phyloP scores from a whole-genome alignment of 1,140 invertebrate species.

The Microplitis demolitor region DNA sequence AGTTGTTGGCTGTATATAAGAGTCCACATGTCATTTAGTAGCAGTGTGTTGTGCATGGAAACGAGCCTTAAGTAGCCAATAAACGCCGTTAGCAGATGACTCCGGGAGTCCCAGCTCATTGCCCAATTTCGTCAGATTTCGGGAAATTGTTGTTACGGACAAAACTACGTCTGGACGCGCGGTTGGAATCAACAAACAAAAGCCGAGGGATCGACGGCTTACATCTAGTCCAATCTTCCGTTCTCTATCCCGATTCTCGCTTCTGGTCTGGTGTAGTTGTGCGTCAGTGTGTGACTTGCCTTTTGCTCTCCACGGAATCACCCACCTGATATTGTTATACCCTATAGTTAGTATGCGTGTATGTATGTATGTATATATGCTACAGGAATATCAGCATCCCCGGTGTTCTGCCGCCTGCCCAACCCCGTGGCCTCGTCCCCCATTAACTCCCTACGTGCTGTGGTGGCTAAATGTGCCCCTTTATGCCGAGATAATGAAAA shows the following conservation, averaged over 20 bases:
- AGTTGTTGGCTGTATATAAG: background rate
- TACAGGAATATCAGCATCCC: no score
- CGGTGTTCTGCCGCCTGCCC: background rate
- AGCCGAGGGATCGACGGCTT: conserved; percentile 16
- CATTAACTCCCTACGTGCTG: conserved; percentile 60
- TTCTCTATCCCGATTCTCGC: background rate
- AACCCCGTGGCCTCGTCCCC: conserved; percentile 38
- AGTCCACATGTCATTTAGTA: conserved; percentile 55
- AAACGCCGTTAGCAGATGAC: conserved; percentile 45
- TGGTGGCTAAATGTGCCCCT: conserved; percentile 55
- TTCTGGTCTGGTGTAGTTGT: background rate
- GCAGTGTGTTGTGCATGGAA: conserved; percentile 63
- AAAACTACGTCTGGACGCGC: conserved; percentile 49
- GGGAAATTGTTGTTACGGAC: conserved; percentile 58
- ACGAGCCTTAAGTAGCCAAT: conserved; percentile 61
- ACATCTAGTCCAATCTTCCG: conserved; percentile 30
- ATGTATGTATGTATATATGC: background rate
- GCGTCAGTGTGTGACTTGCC: background rate
- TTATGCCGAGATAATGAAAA: conserved; percentile 62
- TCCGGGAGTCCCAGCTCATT: conserved; percentile 47
- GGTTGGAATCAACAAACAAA: conserved; percentile 52
- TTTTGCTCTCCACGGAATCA: background rate
- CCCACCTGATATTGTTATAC: background rate
- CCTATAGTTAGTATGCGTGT: background rate
- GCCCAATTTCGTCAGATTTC: conserved; percentile 56